Conservation (phyloP, 2,797 vertebrate genomes). For the Mus minutoides region DNA sequence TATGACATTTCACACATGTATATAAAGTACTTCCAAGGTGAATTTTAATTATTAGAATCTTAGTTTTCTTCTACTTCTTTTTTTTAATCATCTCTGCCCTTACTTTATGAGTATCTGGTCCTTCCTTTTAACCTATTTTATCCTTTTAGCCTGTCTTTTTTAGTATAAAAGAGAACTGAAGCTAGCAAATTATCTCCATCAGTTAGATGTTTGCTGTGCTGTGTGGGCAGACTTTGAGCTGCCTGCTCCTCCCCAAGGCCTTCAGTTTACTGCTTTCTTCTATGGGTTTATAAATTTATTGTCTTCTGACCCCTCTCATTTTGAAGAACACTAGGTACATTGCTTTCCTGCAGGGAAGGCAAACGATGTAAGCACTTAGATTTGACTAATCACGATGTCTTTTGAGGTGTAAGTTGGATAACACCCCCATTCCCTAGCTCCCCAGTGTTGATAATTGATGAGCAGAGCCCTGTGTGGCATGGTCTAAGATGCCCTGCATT, state of each 20-base stretch:
- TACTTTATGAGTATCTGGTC: not conserved
- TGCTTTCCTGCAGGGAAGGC: not conserved
- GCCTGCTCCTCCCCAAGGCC: not conserved
- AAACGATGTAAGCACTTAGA: not conserved
- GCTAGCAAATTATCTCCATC: not conserved
- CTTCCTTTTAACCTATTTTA: not conserved
- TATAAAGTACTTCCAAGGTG: slow-evolving; percentile 12
- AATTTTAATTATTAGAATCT: slow-evolving; percentile 44
- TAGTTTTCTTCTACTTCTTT: not conserved
- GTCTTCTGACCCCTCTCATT: not conserved
- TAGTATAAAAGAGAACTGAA: not conserved
- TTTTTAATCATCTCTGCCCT: not conserved
- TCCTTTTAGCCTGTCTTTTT: not conserved
- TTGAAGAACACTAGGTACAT: not conserved
- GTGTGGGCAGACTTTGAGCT: not conserved
- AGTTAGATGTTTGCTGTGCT: not conserved
- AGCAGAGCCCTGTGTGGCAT: not conserved
- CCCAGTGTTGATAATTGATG: not conserved
- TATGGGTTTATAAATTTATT: no score
- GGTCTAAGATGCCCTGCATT: not conserved
- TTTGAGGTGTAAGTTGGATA: not conserved
- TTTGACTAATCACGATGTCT: not conserved
- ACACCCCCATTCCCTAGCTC: not conserved
- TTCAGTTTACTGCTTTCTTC: not conserved
- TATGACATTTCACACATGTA: slow-evolving; percentile 2